A percentile compares a stretch with the other conserved stretches of the same genome.
Conservation (phyloP, 2,888 invertebrate genomes). For the Lycophotia porphyrea region DNA sequence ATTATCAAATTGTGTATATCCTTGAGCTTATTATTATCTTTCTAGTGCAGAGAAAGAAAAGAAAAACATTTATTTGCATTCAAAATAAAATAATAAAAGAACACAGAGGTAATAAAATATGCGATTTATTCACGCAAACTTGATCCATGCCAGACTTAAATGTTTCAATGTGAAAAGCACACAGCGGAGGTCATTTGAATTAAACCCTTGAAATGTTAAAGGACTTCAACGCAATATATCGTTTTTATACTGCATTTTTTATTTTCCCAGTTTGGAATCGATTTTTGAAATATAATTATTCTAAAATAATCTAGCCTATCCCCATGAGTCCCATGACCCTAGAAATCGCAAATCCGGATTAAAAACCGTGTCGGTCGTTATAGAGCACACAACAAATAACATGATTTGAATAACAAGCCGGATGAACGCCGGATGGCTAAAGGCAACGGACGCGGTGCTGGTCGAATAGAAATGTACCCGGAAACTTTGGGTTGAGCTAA, state of each 20-base stretch:
- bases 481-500: not conserved
- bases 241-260: not conserved
- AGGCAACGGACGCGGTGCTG: slow-evolving; percentile 10
- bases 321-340: no score
- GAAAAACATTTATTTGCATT: not conserved
- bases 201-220: no score
- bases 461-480: slow-evolving; percentile 1
- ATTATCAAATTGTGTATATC: not conserved
- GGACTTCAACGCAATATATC: not conserved
- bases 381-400: slow-evolving; percentile 22
- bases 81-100: no score
- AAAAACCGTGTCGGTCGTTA: slow-evolving; percentile 8
- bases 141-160: not conserved
- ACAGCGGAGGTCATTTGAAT: not conserved
- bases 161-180: not conserved
- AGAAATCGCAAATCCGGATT: slow-evolving; percentile 1
- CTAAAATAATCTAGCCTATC: not conserved
- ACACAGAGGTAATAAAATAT: no score
- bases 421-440: slow-evolving; percentile 19
- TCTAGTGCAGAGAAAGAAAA: not conserved
- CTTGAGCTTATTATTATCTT: not conserved
- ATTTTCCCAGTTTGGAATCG: not conserved
- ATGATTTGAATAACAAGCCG: slow-evolving; percentile 45
- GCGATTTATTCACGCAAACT: not conserved
- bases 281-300: not conserved